Evolutionary conservation across 2,113 vertebrate species (phyloP).

Genomic region (Chauna torquata): DNA sequence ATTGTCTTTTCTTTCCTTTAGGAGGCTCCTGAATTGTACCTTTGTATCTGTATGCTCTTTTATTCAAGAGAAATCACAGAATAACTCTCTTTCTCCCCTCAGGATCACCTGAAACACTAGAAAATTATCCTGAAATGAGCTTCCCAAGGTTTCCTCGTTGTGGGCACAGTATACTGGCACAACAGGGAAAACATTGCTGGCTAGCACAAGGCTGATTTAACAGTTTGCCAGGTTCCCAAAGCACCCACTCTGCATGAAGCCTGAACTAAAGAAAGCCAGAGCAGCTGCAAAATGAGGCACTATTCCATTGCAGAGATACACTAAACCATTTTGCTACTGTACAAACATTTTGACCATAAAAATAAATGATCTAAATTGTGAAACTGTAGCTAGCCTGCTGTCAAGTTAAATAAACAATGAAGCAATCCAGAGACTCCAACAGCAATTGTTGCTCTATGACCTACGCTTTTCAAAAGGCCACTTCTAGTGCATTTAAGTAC

Average conservation of each 20-base stretch:
- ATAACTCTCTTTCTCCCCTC: background rate
- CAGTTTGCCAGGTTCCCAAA: background rate
- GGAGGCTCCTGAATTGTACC: background rate
- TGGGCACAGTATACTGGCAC: background rate
- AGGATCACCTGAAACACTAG: background rate
- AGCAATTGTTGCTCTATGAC: background rate
- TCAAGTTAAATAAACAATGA: constrained; percentile 27
- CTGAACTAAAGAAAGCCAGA: background rate
- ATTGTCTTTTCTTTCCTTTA: background rate
- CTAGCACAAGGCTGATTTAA: background rate
- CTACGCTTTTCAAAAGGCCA: background rate
- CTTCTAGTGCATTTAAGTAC: background rate
- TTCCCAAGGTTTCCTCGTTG: background rate
- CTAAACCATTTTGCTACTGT: background rate
- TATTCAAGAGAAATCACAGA: background rate
- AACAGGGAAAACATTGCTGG: background rate
- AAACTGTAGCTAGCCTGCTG: background rate
- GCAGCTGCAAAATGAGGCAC: background rate
- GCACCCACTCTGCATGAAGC: background rate
- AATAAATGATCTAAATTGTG: constrained; percentile 23
- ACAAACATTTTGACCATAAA: constrained; percentile 25
- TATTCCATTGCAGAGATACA: background rate
- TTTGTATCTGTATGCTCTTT: background rate
- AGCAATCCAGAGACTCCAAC: background rate
- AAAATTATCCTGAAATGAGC: background rate